A percentile compares a stretch with the other conserved stretches of the same genome.
Evolutionary conservation across 2,888 invertebrate species (phyloP).

Genomic region (Penaeus monodon): DNA sequence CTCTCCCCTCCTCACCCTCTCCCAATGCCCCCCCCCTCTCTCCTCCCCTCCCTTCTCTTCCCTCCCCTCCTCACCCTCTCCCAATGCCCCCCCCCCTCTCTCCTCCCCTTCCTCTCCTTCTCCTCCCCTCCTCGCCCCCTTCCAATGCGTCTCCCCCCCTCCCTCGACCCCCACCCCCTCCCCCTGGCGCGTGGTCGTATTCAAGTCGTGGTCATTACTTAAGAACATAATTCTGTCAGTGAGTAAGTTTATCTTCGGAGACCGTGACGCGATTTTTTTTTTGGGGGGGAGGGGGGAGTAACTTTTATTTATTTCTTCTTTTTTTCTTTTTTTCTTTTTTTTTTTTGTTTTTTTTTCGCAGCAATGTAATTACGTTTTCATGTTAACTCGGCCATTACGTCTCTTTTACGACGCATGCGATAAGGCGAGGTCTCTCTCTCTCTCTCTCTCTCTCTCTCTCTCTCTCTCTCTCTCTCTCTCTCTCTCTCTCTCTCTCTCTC

Average conservation of each 20-base stretch:
- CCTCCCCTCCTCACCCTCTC: neutral
- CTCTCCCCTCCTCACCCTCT: no score
- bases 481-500: no score
- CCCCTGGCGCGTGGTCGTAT: neutral
- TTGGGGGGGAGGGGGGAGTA: neutral
- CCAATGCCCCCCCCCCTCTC: neutral
- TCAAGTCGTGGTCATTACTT: neutral
- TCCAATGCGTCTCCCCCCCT: neutral
- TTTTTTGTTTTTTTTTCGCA: neutral
- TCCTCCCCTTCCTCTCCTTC: neutral
- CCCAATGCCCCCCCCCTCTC: neutral
- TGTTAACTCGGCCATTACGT: slow-evolving; percentile 7
- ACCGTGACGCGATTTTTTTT: no score
- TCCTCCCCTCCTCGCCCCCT: neutral
- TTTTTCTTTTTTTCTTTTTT: no score
- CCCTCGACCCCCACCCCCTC: neutral
- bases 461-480: no score
- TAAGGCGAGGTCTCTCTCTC: neutral
- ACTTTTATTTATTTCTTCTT: neutral
- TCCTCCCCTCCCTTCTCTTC: neutral
- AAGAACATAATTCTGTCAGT: neutral
- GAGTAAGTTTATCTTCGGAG: no score
- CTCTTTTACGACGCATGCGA: slow-evolving; percentile 3
- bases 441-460: no score
- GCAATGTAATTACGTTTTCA: neutral